Evolutionary conservation across 2,797 vertebrate species (phyloP).

Genomic region (Poecilia velifera): DNA sequence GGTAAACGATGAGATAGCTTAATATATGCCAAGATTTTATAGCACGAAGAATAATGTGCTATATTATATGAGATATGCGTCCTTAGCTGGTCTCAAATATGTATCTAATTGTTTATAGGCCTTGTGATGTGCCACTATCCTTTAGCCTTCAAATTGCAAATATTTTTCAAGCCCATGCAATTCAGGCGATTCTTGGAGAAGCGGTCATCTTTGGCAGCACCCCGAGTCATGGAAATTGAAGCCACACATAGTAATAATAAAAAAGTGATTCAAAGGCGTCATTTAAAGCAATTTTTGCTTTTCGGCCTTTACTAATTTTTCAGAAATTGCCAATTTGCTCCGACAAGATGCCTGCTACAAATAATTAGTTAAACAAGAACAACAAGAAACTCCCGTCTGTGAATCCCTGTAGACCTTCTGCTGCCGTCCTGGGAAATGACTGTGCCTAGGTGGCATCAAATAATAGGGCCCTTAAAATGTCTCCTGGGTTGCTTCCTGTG

Average conservation of each 20-base stretch:
- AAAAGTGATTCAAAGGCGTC: not conserved
- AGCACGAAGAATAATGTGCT: not conserved
- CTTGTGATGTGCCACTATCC: not conserved
- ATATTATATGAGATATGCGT: not conserved
- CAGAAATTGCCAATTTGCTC: not conserved
- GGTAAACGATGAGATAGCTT: not conserved
- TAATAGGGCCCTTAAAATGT: not conserved
- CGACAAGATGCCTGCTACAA: not conserved
- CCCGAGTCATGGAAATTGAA: not conserved
- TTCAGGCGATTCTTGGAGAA: not conserved
- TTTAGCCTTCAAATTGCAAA: not conserved
- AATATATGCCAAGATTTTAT: not conserved
- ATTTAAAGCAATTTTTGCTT: not conserved
- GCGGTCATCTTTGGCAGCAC: not conserved
- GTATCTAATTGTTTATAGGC: not conserved
- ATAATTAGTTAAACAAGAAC: not conserved
- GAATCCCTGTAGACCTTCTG: not conserved
- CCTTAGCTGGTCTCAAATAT: not conserved
- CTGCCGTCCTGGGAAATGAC: not conserved
- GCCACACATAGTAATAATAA: too few species aligned
- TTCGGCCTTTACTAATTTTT: not conserved
- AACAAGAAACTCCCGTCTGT: not conserved
- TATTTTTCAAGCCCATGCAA: not conserved
- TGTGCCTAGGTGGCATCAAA: not conserved
- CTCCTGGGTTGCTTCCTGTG: not conserved